Evolutionary conservation across 2,888 invertebrate genomes (phyloP).

Genomic region (Augiades crinisus): DNA sequence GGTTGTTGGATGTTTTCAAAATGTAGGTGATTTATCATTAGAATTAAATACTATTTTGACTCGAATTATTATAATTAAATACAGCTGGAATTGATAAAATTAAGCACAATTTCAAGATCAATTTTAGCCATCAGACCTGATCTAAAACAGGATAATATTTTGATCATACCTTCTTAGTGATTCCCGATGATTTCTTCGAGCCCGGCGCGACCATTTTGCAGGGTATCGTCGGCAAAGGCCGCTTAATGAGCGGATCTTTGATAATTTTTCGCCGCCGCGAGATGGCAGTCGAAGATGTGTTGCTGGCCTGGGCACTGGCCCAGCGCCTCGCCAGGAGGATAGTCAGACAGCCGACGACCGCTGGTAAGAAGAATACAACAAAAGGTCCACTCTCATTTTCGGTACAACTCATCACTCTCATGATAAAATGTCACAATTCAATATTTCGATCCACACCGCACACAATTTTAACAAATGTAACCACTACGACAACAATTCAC

Average conservation of each 20-base stretch:
- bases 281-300: slow-evolving; percentile 69
- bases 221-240: slow-evolving; percentile 64
- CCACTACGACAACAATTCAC: too few relatives aligned
- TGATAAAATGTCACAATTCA: slow-evolving; percentile 71
- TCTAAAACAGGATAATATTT: neutral
- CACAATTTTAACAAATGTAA: too few relatives aligned
- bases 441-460: slow-evolving; percentile 42
- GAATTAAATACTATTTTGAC: too few relatives aligned
- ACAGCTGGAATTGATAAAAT: neutral
- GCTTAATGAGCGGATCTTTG: slow-evolving; percentile 72
- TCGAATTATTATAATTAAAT: too few relatives aligned
- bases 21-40: too few relatives aligned
- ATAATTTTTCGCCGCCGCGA: slow-evolving; percentile 76
- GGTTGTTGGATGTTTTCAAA: too few relatives aligned
- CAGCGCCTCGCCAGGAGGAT: slow-evolving; percentile 75
- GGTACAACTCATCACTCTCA: slow-evolving; percentile 82
- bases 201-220: slow-evolving; percentile 72
- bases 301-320: slow-evolving; percentile 71
- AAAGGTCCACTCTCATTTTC: slow-evolving; percentile 80
- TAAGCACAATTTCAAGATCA: neutral
- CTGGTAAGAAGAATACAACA: slow-evolving; percentile 79
- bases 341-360: slow-evolving; percentile 76
- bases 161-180: slow-evolving; percentile 61
- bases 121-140: neutral
- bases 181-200: slow-evolving; percentile 61